Percentiles rank a stretch among this genome's conserved stretches.
phyloP scores from a whole-genome alignment of 1,140 invertebrate genomes.

The Drosophila lowei region DNA sequence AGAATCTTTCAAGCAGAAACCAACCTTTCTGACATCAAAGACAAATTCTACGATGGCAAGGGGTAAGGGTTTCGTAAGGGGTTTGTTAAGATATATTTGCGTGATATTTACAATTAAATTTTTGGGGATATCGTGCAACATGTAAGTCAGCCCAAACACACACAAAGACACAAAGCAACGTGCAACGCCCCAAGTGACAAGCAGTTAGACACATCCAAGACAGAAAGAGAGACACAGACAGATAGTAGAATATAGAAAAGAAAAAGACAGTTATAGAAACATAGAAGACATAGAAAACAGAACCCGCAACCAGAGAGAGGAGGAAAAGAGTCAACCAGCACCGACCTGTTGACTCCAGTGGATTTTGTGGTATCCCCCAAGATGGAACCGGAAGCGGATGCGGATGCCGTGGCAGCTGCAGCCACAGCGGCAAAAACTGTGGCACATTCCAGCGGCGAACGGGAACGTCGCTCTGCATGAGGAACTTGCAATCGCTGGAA shows the following conservation, averaged over 20 bases:
- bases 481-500: slow-evolving; percentile 59
- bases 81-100: no score
- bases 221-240: slow-evolving; percentile 12
- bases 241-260: not conserved
- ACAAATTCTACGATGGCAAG: no score
- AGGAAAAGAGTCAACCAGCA: slow-evolving; percentile 24
- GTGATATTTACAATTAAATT: no score
- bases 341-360: slow-evolving; percentile 60
- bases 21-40: no score
- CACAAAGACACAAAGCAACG: slow-evolving; percentile 15
- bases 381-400: slow-evolving; percentile 1
- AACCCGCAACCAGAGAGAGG: slow-evolving; percentile 23
- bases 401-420: slow-evolving; percentile 32
- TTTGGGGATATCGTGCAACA: no score
- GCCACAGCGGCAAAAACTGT: slow-evolving; percentile 56
- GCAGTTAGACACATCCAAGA: slow-evolving; percentile 32
- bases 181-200: slow-evolving; percentile 27
- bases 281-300: slow-evolving; percentile 12
- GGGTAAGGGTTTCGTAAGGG: no score
- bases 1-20: no score
- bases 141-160: not conserved
- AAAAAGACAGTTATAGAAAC: slow-evolving; percentile 17
- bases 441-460: slow-evolving; percentile 63
- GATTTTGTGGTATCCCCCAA: not conserved
- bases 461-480: slow-evolving; percentile 7